phyloP scores from a whole-genome alignment of 1,140 invertebrate species.

The Maconellicoccus hirsutus region DNA sequence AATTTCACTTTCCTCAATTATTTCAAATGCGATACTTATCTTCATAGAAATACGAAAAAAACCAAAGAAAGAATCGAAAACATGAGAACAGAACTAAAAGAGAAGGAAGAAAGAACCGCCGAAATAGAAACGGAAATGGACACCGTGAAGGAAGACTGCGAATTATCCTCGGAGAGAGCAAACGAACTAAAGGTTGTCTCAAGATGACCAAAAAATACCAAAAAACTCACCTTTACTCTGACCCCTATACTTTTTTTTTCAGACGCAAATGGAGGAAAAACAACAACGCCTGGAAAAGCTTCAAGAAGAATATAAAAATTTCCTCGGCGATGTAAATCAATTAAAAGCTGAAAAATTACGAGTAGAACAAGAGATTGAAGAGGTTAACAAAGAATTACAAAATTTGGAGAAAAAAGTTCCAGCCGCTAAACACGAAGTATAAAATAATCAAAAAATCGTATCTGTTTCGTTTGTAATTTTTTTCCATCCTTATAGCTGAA shows the following conservation, averaged over 20 bases:
- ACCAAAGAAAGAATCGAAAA: slow-evolving; percentile 54
- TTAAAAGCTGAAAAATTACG: slow-evolving; percentile 58
- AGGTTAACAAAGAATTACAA: slow-evolving; percentile 48
- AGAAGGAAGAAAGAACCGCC: slow-evolving; percentile 47
- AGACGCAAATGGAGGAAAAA: slow-evolving; percentile 35
- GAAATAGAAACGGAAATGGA: slow-evolving; percentile 45
- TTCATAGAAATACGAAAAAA: slow-evolving; percentile 56
- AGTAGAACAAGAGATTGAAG: slow-evolving; percentile 59
- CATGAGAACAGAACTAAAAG: slow-evolving; percentile 55
- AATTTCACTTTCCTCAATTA: no score
- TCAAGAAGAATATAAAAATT: slow-evolving; percentile 41
- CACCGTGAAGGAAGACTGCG: slow-evolving; percentile 39
- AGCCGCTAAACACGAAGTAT: slow-evolving; percentile 33
- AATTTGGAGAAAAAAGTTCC: slow-evolving; percentile 44
- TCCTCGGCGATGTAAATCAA: slow-evolving; percentile 51
- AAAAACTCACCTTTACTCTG: no score
- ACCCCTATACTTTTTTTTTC: not conserved
- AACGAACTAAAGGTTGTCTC: not conserved
- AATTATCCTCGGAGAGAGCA: not conserved
- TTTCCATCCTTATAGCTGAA: slow-evolving; percentile 38
- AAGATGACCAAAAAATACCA: not conserved
- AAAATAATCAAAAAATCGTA: not conserved
- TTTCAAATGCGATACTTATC: slow-evolving; percentile 25
- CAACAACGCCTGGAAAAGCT: slow-evolving; percentile 43
- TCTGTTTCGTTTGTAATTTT: not conserved